These are phyloP conservation scores for Drosophila neoperkinsi DNA, from an alignment of 2,888 invertebrate species.

Conservation along the genomic window DNA sequence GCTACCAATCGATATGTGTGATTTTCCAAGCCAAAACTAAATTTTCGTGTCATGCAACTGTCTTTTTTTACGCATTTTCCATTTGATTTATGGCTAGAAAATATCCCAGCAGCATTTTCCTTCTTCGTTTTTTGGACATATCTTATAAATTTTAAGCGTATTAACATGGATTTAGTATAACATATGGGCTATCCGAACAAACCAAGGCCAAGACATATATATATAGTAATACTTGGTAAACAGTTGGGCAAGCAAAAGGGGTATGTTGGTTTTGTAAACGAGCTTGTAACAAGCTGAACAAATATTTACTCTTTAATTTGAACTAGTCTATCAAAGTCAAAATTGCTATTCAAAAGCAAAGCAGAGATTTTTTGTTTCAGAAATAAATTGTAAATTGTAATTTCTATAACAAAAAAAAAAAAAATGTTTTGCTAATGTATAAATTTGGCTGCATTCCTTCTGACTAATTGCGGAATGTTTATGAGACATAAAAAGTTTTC, in stretches of 20 bases:
- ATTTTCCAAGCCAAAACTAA: constrained; percentile 17
- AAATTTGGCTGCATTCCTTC: background rate
- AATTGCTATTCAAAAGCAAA: background rate
- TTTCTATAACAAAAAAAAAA: background rate
- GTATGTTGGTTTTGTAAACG: background rate
- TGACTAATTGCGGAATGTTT: background rate
- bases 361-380: background rate
- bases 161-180: constrained; percentile 44
- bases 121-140: constrained; percentile 4
- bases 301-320: background rate
- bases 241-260: background rate
- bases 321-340: background rate
- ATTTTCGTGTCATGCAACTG: constrained; percentile 24
- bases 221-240: constrained; percentile 5
- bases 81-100: constrained; percentile 50
- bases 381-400: background rate
- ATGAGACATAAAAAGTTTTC: background rate
- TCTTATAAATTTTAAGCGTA: constrained; percentile 40
- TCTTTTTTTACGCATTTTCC: constrained; percentile 31
- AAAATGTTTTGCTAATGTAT: background rate
- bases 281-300: background rate
- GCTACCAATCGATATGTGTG: constrained; percentile 20
- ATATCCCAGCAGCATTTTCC: constrained; percentile 19
- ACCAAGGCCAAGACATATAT: background rate
- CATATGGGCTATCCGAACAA: constrained; percentile 12